phyloP scores from a whole-genome alignment of 30 jellyfish, hydroid and myxozoan genomes.

The Hydra vulgaris region DNA sequence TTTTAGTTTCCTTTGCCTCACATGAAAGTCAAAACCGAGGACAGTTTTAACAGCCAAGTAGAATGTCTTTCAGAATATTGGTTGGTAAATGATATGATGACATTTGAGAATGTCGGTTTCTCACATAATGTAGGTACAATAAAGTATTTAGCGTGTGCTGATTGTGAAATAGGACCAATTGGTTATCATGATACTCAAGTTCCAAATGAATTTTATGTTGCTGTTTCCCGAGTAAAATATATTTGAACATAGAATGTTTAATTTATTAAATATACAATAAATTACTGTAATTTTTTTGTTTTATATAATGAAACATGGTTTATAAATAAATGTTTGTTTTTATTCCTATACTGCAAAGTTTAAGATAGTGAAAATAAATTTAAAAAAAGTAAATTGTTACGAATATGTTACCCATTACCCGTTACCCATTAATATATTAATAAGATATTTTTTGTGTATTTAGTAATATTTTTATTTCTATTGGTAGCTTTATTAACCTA shows the following conservation, averaged over 20 bases:
- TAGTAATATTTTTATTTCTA: too few species aligned
- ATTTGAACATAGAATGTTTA: slow-evolving; percentile 10
- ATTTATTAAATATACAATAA: neutral
- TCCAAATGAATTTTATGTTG: slow-evolving; percentile 41
- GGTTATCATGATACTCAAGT: slow-evolving; percentile 46
- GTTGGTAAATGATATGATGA: slow-evolving; percentile 58
- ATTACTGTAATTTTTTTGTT: too few species aligned
- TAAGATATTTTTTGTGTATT: too few species aligned
- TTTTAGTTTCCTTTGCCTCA: slow-evolving; percentile 30
- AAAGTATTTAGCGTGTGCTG: slow-evolving; percentile 87
- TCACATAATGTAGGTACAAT: slow-evolving; percentile 49
- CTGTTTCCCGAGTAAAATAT: slow-evolving; percentile 58
- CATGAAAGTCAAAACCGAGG: slow-evolving; percentile 13
- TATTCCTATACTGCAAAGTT: too few species aligned
- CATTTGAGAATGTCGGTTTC: slow-evolving; percentile 92
- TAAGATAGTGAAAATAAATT: too few species aligned
- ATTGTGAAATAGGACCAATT: slow-evolving; percentile 93
- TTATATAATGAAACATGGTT: neutral
- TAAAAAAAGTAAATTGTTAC: too few species aligned
- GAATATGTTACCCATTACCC: too few species aligned
- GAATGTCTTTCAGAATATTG: slow-evolving; percentile 42
- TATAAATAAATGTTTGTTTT: too few species aligned
- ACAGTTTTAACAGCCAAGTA: neutral
- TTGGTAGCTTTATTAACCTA: too few species aligned
- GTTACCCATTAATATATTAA: too few species aligned